These are phyloP conservation scores for Agelaius tricolor DNA, from an alignment of 2,113 vertebrate genomes.

Conservation along the genomic window DNA sequence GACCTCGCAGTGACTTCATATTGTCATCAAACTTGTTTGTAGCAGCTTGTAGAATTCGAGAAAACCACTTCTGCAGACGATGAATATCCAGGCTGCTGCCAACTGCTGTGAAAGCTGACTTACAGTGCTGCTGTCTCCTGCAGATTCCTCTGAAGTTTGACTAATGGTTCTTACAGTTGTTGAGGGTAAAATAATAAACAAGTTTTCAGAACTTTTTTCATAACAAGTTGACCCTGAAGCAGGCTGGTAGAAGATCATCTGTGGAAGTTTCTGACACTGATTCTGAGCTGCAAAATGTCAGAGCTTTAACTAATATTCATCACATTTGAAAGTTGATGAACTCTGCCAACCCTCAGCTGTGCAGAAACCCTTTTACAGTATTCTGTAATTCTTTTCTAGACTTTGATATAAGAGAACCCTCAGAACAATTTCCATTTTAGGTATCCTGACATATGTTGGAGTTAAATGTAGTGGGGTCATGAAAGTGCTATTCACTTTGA, in stretches of 20 bases:
- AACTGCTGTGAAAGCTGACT: not conserved
- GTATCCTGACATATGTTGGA: not conserved
- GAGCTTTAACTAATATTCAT: not conserved
- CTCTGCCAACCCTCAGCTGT: not conserved
- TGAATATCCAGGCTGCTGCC: not conserved
- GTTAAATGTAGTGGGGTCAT: not conserved
- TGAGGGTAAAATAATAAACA: not conserved
- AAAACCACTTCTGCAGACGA: not conserved
- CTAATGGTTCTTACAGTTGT: not conserved
- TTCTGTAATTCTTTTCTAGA: not conserved
- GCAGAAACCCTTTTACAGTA: not conserved
- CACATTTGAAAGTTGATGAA: not conserved
- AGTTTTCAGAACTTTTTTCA: not conserved
- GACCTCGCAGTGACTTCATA: constrained; percentile 6
- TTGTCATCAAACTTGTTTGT: not conserved
- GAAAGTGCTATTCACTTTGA: not conserved
- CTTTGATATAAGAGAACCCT: not conserved
- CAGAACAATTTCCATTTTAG: not conserved
- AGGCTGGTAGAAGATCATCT: not conserved
- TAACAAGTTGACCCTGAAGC: not conserved
- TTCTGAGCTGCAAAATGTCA: not conserved
- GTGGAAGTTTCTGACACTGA: not conserved
- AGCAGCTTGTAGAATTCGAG: not conserved
- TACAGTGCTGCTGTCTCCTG: not conserved
- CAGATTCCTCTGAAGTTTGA: not conserved